These are phyloP conservation scores for Isichthys henryi DNA, from an alignment of 2,113 vertebrate genomes.

Conservation along the genomic window DNA sequence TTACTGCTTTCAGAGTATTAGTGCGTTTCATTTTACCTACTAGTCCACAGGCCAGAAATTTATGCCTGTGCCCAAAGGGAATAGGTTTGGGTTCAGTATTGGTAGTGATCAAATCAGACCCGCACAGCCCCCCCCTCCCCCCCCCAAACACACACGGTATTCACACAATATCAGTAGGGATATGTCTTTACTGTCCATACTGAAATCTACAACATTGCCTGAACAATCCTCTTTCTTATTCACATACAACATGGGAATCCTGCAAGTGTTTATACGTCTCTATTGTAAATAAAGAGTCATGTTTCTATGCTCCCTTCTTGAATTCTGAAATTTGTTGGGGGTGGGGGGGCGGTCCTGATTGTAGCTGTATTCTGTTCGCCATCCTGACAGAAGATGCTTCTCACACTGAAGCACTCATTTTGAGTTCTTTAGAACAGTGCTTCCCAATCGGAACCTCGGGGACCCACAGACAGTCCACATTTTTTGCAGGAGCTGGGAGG, in stretches of 20 bases:
- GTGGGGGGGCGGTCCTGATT: neutral
- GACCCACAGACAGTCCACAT: neutral
- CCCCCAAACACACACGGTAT: neutral
- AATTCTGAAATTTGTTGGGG: neutral
- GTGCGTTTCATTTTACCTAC: neutral
- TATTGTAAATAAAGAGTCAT: neutral
- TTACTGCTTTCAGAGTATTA: neutral
- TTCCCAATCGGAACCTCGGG: neutral
- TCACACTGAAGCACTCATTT: neutral
- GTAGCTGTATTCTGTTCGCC: neutral
- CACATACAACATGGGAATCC: neutral
- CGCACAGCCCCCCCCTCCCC: neutral
- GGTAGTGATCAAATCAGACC: neutral
- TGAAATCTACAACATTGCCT: neutral
- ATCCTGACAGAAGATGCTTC: neutral
- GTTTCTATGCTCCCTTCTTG: neutral
- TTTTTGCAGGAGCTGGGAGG: neutral
- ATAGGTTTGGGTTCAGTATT: neutral
- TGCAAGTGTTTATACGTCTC: neutral
- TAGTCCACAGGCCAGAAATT: neutral
- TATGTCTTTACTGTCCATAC: neutral
- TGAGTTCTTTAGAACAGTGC: neutral
- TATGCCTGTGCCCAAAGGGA: neutral
- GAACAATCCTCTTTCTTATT: neutral
- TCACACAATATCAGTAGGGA: neutral